Evolutionary conservation across 2,113 vertebrate genomes (phyloP).

Genomic region (Orthonyx spaldingii): DNA sequence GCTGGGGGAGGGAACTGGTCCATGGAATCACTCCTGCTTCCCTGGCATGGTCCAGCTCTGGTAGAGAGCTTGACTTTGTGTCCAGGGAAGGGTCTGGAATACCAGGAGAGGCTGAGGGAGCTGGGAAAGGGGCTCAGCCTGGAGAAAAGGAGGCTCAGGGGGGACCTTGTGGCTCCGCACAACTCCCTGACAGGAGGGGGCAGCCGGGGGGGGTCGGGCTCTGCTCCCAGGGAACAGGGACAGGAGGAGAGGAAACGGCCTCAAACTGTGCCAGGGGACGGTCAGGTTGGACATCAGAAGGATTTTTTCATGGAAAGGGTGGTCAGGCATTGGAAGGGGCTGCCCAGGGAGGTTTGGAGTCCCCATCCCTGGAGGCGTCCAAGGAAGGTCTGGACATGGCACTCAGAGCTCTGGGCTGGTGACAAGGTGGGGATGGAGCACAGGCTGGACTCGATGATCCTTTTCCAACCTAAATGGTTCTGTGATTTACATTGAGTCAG

Average conservation of each 20-base stretch:
- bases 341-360: background rate
- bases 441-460: fast-evolving
- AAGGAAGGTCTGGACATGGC: fast-evolving
- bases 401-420: background rate
- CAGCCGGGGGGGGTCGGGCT: fast-evolving
- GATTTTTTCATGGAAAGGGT: background rate
- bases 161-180: background rate
- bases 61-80: background rate
- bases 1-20: background rate
- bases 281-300: background rate
- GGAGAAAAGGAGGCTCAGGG: background rate
- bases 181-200: background rate
- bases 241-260: fast-evolving
- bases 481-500: background rate
- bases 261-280: fast-evolving
- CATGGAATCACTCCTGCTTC: background rate
- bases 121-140: background rate
- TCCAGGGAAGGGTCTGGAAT: background rate
- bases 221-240: background rate
- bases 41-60: background rate
- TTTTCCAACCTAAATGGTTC: background rate
- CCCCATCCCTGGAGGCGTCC: background rate
- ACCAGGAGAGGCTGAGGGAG: fast-evolving
- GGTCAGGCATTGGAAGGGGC: fast-evolving
- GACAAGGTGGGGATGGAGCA: fast-evolving